phyloP scores from a whole-genome alignment of 2,113 vertebrate species.

The Taxidea taxus region DNA sequence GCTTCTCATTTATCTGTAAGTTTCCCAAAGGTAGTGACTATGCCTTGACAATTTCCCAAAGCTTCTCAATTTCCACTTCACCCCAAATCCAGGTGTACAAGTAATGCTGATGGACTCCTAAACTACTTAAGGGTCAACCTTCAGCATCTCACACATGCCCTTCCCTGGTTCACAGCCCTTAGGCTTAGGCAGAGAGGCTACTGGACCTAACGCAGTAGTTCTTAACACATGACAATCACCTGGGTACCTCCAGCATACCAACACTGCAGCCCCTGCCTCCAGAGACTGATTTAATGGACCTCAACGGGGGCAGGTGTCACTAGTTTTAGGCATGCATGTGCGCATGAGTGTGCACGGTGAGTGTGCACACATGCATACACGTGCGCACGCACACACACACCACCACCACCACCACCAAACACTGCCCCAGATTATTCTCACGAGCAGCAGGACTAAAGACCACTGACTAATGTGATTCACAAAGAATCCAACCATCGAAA shows the following conservation, averaged over 20 bases:
- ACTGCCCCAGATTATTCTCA: neutral
- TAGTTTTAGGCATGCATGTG: neutral
- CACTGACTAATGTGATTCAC: neutral
- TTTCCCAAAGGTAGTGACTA: neutral
- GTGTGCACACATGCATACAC: neutral
- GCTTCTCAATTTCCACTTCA: neutral
- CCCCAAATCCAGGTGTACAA: neutral
- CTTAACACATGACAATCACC: neutral
- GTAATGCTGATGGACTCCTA: neutral
- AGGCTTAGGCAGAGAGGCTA: neutral
- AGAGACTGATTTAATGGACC: neutral
- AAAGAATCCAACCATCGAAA: neutral
- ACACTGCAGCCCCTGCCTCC: neutral
- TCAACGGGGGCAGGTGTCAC: neutral
- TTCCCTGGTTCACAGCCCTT: neutral
- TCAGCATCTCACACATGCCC: neutral
- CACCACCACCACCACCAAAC: no score
- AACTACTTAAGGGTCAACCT: neutral
- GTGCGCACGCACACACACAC: no score
- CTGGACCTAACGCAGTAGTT: neutral
- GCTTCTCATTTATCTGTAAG: neutral
- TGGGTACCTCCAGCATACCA: neutral
- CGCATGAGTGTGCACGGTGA: no score
- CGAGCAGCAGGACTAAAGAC: neutral
- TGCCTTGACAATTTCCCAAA: neutral